These are phyloP conservation scores for Eumerus sabulonum DNA, from an alignment of 2,888 invertebrate genomes.

Conservation along the genomic window DNA sequence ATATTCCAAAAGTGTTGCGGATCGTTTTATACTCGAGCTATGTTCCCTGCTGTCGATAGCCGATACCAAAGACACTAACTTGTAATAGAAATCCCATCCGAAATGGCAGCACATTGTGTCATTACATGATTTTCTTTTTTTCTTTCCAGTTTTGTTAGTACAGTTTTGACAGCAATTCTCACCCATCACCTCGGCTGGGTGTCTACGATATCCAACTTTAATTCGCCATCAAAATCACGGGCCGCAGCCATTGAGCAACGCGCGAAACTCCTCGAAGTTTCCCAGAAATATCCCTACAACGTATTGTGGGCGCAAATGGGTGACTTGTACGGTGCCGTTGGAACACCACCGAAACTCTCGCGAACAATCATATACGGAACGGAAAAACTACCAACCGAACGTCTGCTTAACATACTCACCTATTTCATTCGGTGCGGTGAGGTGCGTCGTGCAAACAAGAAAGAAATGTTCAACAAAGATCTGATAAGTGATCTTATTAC, in stretches of 20 bases:
- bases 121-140: constrained; percentile 52
- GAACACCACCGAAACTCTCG: constrained; percentile 87
- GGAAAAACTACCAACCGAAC: constrained; percentile 83
- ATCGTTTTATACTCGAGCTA: constrained; percentile 81
- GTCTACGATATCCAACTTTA: constrained; percentile 83
- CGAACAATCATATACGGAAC: constrained; percentile 89
- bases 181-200: constrained; percentile 97
- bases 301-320: constrained; percentile 94
- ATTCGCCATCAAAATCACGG: constrained; percentile 73
- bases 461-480: constrained; percentile 77
- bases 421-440: constrained; percentile 93
- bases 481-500: constrained; percentile 70
- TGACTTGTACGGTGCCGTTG: constrained; percentile 92
- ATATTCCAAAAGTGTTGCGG: constrained; percentile 78
- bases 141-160: constrained; percentile 91
- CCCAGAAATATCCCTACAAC: constrained; percentile 88
- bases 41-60: constrained; percentile 85
- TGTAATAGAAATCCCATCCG: constrained; percentile 83
- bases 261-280: constrained; percentile 81
- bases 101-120: not conserved
- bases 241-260: constrained; percentile 76
- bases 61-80: constrained; percentile 93
- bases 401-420: constrained; percentile 87
- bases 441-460: constrained; percentile 81
- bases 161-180: constrained; percentile 90